Conservation (phyloP, 2,888 invertebrate species). For the Uloborus plumipes region DNA sequence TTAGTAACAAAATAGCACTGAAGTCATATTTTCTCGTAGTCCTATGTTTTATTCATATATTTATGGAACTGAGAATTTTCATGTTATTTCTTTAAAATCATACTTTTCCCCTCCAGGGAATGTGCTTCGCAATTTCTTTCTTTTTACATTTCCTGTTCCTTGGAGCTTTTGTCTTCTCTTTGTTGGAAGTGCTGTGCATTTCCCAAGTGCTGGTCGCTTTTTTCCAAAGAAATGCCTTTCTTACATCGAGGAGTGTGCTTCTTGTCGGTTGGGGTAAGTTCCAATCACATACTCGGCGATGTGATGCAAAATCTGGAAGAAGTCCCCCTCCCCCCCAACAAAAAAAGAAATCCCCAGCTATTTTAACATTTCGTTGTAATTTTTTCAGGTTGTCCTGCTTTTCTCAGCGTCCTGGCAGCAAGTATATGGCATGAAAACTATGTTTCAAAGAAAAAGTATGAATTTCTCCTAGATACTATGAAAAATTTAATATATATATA, state of each 20-base stretch:
- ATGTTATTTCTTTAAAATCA: no score
- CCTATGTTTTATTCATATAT: no score
- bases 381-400: slow-evolving; percentile 27
- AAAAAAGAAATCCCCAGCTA: no score
- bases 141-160: slow-evolving; percentile 55
- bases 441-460: slow-evolving; percentile 32
- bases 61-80: no score
- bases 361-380: not conserved
- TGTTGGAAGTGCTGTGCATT: slow-evolving; percentile 54
- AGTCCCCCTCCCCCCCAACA: no score
- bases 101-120: slow-evolving; percentile 18
- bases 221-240: slow-evolving; percentile 15
- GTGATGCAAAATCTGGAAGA: no score
- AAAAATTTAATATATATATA: no score
- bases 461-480: no score
- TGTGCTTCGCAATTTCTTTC: slow-evolving; percentile 40
- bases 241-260: slow-evolving; percentile 13
- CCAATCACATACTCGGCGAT: no score
- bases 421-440: slow-evolving; percentile 38
- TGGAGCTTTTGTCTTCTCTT: slow-evolving; percentile 29
- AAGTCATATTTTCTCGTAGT: no score
- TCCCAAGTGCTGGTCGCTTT: slow-evolving; percentile 22
- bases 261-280: slow-evolving; percentile 56
- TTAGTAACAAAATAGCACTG: no score
- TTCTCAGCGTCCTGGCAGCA: slow-evolving; percentile 27